Evolutionary conservation across 2,888 invertebrate genomes (phyloP).

Genomic region (Parnassius apollo): DNA sequence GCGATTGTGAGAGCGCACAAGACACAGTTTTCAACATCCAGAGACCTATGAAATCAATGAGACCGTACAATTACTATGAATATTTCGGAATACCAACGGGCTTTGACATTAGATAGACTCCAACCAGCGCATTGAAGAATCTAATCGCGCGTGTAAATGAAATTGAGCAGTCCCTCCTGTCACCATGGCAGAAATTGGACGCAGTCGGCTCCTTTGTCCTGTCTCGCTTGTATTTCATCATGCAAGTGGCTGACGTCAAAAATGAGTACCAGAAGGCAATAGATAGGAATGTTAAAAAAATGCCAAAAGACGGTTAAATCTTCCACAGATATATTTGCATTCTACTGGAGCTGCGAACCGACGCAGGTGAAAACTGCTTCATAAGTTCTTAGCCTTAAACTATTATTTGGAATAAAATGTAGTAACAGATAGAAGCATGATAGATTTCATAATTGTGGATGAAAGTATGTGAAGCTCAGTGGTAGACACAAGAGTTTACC

Average conservation of each 20-base stretch:
- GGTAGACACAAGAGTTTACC: too few relatives aligned
- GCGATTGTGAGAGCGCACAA: neutral
- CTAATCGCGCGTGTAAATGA: neutral
- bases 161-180: conserved; percentile 3
- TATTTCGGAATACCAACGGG: conserved; percentile 30
- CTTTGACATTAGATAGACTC: neutral
- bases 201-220: neutral
- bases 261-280: too few relatives aligned
- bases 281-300: too few relatives aligned
- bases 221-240: neutral
- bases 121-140: neutral
- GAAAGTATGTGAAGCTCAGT: too few relatives aligned
- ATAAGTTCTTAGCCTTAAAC: too few relatives aligned
- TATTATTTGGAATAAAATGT: too few relatives aligned
- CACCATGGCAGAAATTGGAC: neutral
- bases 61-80: neutral
- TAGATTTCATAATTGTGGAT: too few relatives aligned
- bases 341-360: too few relatives aligned
- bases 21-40: neutral
- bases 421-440: too few relatives aligned
- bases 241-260: conserved; percentile 1
- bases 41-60: neutral
- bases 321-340: too few relatives aligned
- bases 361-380: too few relatives aligned
- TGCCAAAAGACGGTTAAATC: too few relatives aligned